Evolutionary conservation across 2,113 vertebrate species (phyloP), one percentile per base, ranked within the genome.

Genomic region (Clarias magur): DNA sequence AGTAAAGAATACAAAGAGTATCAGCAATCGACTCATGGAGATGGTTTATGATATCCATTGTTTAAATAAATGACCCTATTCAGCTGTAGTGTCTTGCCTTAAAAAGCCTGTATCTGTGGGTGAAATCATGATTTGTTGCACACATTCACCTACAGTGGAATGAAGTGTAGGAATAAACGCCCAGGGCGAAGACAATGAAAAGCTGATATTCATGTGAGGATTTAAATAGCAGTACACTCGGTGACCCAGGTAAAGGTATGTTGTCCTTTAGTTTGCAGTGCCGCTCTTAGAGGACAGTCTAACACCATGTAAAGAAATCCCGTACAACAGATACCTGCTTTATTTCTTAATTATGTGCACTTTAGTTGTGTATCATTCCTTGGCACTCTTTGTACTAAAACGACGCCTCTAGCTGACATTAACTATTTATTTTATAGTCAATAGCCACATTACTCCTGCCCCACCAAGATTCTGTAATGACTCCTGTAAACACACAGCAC

Each of bases 401-500:
- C 76, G 4, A 87, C 63, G 75, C 25, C 60, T 80, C 60, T 80
- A 54, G 10, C 82, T 86, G 89, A 86, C 82, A 89, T 78, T 25
- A 48, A 27, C 25, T 65, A 10, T 65, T 34, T 70, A 25, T 73
- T 83, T 86, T n/a, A 42, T 53, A 76, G 75, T 67, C 67, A 21
- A 60, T 48, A 56, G 30, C 83, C 75, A 75, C 90, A 92, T 91
- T 85, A 86, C 85, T 91, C 78, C 80, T 80, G 7, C 17, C 38
- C 48, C 34, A 72, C 34, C 73, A 38, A 63, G 9, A 88, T 75
- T 63, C 42, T 70, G 11, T 65, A 80, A 67, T 30, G 90, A 93
- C 91, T 62, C 23, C 90, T 93, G 90, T 93, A 88, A 88, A 89
- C 89, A 89, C 86, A 90, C 84, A 91, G 90, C 93, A 94, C 92